These are phyloP conservation scores for Coccyzus lansbergi DNA, from an alignment of 2,797 vertebrate genomes.

Conservation along the genomic window DNA sequence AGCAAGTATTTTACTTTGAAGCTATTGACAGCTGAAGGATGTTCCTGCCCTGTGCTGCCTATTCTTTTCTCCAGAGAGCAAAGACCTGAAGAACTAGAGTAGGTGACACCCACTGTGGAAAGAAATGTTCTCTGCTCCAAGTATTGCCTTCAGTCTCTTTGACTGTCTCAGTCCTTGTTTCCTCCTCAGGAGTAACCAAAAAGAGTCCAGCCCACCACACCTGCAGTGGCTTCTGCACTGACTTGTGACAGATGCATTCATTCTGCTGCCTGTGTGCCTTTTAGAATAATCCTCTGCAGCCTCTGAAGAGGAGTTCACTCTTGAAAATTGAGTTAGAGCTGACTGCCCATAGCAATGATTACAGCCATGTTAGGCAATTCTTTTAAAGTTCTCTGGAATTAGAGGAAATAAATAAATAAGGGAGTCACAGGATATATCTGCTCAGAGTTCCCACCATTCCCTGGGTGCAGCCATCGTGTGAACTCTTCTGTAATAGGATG, in stretches of 20 bases:
- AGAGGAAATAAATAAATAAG: background rate
- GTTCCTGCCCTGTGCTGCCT: background rate
- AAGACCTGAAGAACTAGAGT: background rate
- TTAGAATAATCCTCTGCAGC: background rate
- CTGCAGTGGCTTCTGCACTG: background rate
- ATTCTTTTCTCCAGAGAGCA: background rate
- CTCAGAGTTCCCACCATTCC: background rate
- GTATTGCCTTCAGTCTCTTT: background rate
- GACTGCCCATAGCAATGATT: background rate
- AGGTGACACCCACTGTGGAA: background rate
- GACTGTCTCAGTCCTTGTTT: background rate
- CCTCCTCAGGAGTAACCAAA: background rate
- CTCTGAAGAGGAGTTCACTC: background rate
- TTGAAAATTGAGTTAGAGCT: background rate
- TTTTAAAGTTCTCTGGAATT: background rate
- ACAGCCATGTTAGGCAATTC: background rate
- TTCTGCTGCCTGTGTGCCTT: background rate
- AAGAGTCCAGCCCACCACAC: background rate
- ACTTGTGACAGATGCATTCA: background rate
- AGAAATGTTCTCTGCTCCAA: background rate
- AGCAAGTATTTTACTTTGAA: background rate
- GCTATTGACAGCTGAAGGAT: background rate
- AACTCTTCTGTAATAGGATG: background rate
- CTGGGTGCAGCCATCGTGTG: background rate
- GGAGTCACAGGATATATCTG: background rate